A percentile compares a stretch with the other conserved stretches of the same genome.
phyloP scores from a whole-genome alignment of 2,113 vertebrate species.

The Corythoichthys intestinalis region DNA sequence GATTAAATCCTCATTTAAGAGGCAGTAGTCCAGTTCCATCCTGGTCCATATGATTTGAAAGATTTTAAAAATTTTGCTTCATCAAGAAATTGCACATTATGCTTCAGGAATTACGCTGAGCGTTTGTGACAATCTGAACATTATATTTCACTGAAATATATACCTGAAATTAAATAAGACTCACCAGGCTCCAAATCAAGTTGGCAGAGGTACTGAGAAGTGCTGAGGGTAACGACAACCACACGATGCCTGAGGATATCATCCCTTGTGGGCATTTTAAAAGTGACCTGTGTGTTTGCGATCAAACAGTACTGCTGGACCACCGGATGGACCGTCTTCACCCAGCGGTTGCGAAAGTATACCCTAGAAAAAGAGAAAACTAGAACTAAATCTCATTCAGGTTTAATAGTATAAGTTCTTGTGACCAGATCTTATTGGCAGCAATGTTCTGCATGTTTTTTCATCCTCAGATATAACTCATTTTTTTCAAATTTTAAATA shows the following conservation, averaged over 20 bases:
- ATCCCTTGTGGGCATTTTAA: slow-evolving; percentile 97
- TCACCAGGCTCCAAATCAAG: slow-evolving; percentile 95
- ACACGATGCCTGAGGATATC: slow-evolving; percentile 93
- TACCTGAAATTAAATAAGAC: slow-evolving; percentile 16
- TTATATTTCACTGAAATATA: neutral
- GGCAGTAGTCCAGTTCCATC: too few relatives aligned
- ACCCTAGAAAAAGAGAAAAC: slow-evolving; percentile 75
- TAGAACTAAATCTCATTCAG: neutral
- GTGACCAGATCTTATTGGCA: neutral
- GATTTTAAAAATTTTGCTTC: too few relatives aligned
- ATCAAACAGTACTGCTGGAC: slow-evolving; percentile 99
- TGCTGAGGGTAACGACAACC: slow-evolving; percentile 95
- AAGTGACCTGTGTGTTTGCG: slow-evolving; percentile 90
- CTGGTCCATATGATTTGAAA: too few relatives aligned
- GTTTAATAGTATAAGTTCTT: neutral
- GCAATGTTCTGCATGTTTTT: neutral
- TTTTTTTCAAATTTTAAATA: neutral
- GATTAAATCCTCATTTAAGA: too few relatives aligned
- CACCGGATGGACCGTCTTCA: slow-evolving; percentile 95
- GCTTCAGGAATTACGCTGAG: too few relatives aligned
- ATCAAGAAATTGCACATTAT: too few relatives aligned
- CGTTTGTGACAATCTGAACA: too few relatives aligned
- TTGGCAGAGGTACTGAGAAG: slow-evolving; percentile 98
- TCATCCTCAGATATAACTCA: neutral
- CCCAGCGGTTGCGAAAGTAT: slow-evolving; percentile 99